phyloP scores from a whole-genome alignment of 2,797 vertebrate species.

The Anguilla megastoma region DNA sequence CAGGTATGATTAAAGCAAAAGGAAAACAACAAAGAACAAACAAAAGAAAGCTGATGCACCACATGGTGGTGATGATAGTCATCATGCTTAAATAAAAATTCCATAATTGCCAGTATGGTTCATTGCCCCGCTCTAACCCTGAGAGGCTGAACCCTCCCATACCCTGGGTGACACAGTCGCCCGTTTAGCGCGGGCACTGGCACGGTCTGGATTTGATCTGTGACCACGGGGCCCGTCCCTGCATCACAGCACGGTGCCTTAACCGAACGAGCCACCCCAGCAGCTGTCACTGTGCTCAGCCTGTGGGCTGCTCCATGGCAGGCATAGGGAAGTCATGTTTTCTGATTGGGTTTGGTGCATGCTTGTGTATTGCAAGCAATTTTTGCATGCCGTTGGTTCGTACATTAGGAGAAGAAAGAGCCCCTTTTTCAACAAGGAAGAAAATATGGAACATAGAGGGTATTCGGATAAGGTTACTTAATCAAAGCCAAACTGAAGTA shows the following conservation, averaged over 20 bases:
- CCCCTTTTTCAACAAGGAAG: slow-evolving; percentile 34
- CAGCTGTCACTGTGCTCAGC: neutral
- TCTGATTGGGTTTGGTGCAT: slow-evolving; percentile 38
- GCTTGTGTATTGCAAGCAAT: slow-evolving; percentile 19
- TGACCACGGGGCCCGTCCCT: neutral
- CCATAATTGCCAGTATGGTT: no score
- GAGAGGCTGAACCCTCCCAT: no score
- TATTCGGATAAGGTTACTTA: slow-evolving; percentile 55
- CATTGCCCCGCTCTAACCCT: no score
- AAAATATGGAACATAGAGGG: slow-evolving; percentile 51
- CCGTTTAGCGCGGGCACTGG: no score
- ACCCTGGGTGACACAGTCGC: no score
- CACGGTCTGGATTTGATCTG: no score
- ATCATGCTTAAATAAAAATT: no score
- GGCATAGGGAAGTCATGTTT: slow-evolving; percentile 18
- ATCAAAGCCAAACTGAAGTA: slow-evolving; percentile 63
- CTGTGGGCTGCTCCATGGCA: neutral
- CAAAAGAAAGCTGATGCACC: no score
- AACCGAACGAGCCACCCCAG: neutral
- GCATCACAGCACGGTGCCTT: neutral
- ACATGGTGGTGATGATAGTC: no score
- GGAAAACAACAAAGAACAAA: no score
- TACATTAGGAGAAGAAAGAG: neutral
- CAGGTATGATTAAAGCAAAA: no score
- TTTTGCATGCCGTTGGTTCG: neutral